Percentiles rank a stretch among this genome's conserved stretches.
phyloP scores from a whole-genome alignment of 2,797 vertebrate species.

The Pangasius macronema region DNA sequence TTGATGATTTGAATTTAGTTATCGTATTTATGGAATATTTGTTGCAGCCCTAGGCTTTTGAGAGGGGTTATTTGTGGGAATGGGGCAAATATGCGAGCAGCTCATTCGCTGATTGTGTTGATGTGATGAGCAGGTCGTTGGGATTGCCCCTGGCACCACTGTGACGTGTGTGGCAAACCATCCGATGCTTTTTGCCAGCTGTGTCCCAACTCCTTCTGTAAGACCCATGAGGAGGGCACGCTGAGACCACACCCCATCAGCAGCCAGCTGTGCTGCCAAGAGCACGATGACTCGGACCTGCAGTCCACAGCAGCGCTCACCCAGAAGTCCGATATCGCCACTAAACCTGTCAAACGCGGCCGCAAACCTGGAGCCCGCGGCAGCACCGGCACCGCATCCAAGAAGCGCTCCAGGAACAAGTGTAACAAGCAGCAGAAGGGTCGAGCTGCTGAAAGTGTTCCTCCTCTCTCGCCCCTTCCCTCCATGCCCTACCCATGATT shows the following conservation, averaged over 20 bases:
- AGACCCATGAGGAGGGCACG: constrained; percentile 87
- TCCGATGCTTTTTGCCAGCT: constrained; percentile 91
- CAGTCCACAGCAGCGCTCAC: constrained; percentile 43
- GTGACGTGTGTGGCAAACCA: constrained; percentile 93
- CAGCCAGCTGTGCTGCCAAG: constrained; percentile 85
- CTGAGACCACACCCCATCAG: constrained; percentile 74
- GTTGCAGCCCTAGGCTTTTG: not conserved
- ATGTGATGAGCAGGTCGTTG: constrained; percentile 84
- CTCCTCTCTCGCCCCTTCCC: constrained; percentile 48
- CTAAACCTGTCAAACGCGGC: constrained; percentile 63
- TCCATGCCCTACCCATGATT: constrained; percentile 61
- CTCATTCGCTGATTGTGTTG: not conserved
- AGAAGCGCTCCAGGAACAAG: constrained; percentile 67
- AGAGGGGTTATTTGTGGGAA: not conserved
- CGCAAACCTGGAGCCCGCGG: constrained; percentile 33
- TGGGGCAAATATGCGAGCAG: not conserved
- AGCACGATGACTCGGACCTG: constrained; percentile 82
- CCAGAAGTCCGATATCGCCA: constrained; percentile 63
- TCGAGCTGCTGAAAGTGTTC: constrained; percentile 53
- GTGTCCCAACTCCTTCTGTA: constrained; percentile 98
- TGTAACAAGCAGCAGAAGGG: constrained; percentile 70
- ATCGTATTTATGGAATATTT: not conserved
- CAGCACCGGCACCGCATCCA: not conserved
- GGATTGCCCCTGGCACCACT: constrained; percentile 99
- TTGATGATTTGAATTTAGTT: not conserved